Evolutionary conservation across 2,888 invertebrate genomes (phyloP).

Genomic region (Drosophila neutralis): DNA sequence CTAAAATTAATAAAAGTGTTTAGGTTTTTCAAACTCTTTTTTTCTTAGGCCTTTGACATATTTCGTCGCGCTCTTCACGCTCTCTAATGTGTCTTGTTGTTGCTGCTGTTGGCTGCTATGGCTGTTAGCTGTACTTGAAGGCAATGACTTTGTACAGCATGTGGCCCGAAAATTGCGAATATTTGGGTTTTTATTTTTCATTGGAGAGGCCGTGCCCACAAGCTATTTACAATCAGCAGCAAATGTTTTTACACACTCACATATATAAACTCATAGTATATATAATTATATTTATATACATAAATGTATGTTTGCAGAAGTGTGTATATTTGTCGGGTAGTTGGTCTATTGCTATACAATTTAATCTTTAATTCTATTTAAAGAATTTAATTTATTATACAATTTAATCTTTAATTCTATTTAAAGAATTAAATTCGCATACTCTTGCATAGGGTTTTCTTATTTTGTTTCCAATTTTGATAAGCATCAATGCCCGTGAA

Average conservation of each 20-base stretch:
- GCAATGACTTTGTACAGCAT: constrained; percentile 51
- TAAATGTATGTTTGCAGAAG: background rate
- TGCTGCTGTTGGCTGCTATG: constrained; percentile 18
- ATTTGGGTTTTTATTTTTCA: constrained; percentile 3
- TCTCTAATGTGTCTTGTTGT: constrained; percentile 10
- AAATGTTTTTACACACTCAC: constrained; percentile 12
- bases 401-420: constrained; percentile 40
- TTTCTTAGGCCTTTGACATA: constrained; percentile 49
- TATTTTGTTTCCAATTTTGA: background rate
- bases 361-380: constrained; percentile 39
- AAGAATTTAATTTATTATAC: constrained; percentile 4
- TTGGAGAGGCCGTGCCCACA: constrained; percentile 11
- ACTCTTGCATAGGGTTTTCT: background rate
- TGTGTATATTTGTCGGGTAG: constrained; percentile 3
- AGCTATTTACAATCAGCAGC: constrained; percentile 34
- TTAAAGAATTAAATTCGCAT: background rate
- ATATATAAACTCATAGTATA: constrained; percentile 9
- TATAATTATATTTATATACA: constrained; percentile 3
- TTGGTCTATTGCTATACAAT: constrained; percentile 21
- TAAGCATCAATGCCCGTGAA: no score
- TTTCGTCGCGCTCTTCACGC: constrained; percentile 62
- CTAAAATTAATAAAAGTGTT: constrained; percentile 71
- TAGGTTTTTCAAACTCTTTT: constrained; percentile 51
- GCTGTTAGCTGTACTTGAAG: constrained; percentile 43
- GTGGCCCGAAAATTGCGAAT: constrained; percentile 32